Evolutionary conservation across 2,888 invertebrate species (phyloP).

Genomic region (Eupithecia abbreviata): DNA sequence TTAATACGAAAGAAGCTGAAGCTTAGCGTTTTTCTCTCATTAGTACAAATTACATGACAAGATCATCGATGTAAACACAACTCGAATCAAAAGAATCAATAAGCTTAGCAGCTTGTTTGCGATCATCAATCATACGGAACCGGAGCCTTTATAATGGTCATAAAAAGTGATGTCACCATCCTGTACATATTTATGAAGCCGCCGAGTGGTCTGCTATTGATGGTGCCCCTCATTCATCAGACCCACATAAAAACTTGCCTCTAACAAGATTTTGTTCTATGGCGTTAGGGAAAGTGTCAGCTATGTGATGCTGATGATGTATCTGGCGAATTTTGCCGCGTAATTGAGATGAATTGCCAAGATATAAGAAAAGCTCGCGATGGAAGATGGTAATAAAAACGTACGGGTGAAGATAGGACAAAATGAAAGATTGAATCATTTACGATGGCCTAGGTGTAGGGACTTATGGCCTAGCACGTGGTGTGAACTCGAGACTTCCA

Average conservation of each 20-base stretch:
- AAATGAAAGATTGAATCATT: not conserved
- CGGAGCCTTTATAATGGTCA: constrained; percentile 60
- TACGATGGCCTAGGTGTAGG: not conserved
- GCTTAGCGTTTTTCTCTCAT: not conserved
- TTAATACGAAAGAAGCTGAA: not conserved
- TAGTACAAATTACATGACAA: not conserved
- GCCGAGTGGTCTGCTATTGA: constrained; percentile 76
- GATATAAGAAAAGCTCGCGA: not conserved
- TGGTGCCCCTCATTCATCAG: constrained; percentile 73
- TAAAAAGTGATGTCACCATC: constrained; percentile 75
- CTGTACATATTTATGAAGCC: constrained; percentile 81
- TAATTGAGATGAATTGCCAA: constrained; percentile 36
- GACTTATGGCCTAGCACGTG: not conserved
- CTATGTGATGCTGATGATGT: constrained; percentile 36
- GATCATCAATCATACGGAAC: constrained; percentile 64
- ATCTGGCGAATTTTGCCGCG: constrained; percentile 27
- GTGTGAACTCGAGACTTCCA: not conserved
- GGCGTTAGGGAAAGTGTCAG: constrained; percentile 45
- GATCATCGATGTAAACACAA: constrained; percentile 25
- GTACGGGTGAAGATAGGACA: not conserved
- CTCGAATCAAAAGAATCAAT: constrained; percentile 71
- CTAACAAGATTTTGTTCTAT: constrained; percentile 52
- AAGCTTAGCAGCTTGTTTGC: constrained; percentile 60
- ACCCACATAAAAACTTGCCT: constrained; percentile 58
- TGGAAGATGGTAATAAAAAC: not conserved